Evolutionary conservation across 1,140 invertebrate genomes (phyloP).

Genomic region (Bactericera cockerelli): DNA sequence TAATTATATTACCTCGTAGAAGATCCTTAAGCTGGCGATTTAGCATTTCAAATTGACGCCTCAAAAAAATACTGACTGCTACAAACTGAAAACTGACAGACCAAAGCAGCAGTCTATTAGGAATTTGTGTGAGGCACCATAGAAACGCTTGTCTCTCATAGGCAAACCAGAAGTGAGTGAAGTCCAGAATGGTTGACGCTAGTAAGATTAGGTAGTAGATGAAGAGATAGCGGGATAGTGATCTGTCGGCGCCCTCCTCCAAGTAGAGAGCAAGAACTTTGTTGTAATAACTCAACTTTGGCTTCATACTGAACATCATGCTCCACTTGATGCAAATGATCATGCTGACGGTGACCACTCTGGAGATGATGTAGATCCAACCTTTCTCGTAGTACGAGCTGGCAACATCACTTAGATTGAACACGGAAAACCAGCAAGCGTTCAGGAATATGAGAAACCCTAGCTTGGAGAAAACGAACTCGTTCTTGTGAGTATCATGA

Average conservation of each 20-base stretch:
- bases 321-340: neutral
- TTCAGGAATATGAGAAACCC: neutral
- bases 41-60: neutral
- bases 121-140: neutral
- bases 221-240: neutral
- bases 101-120: neutral
- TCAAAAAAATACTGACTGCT: neutral
- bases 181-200: neutral
- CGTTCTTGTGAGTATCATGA: neutral
- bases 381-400: neutral
- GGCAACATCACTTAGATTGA: neutral
- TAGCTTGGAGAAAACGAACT: neutral
- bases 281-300: neutral
- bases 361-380: neutral
- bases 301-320: neutral
- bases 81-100: conserved; percentile 1
- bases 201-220: neutral
- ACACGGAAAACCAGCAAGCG: neutral
- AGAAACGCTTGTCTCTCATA: neutral
- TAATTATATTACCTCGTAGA: too few species aligned
- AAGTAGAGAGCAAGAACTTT: neutral
- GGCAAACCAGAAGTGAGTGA: neutral
- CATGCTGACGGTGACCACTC: neutral
- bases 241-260: neutral
- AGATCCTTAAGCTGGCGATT: neutral